A percentile compares a stretch with the other conserved stretches of the same genome.
These are phyloP conservation scores for Indri indri DNA, from an alignment of 2,113 vertebrate species.

Conservation along the genomic window DNA sequence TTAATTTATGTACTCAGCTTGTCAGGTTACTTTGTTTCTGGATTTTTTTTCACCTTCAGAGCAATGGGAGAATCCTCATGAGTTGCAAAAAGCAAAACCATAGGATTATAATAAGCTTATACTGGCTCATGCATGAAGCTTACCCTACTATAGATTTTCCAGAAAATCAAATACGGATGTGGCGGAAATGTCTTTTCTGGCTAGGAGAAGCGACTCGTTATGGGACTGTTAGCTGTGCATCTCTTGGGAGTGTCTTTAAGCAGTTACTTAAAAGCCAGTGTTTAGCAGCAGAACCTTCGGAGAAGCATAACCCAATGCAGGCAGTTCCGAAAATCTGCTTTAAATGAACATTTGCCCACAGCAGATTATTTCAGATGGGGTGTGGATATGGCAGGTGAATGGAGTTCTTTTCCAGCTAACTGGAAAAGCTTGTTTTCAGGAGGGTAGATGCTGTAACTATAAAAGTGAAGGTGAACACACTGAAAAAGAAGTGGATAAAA, in stretches of 20 bases:
- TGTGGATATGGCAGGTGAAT: neutral
- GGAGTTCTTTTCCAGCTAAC: neutral
- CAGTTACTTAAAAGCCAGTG: constrained; percentile 4
- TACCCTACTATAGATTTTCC: constrained; percentile 48
- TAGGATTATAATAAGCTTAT: constrained; percentile 17
- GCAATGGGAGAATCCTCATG: neutral
- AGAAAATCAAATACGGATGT: constrained; percentile 56
- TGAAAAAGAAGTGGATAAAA: neutral
- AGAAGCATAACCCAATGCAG: neutral
- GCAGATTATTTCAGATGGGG: neutral
- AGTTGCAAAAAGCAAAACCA: constrained; percentile 51
- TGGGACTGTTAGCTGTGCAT: neutral
- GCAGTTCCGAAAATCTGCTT: neutral
- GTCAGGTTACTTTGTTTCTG: constrained; percentile 65
- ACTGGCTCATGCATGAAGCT: constrained; percentile 7
- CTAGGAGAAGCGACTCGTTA: constrained; percentile 28
- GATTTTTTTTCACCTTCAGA: neutral
- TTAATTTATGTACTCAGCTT: constrained; percentile 74
- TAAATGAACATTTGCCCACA: neutral
- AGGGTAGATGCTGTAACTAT: neutral
- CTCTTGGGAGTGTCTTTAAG: constrained; percentile 52
- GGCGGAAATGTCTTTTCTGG: constrained; percentile 41
- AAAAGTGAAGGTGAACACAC: neutral
- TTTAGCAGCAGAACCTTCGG: constrained; percentile 3
- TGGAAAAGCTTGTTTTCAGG: neutral